Conservation (phyloP, 2,797 vertebrate species). For the Otolemur crassicaudatus region DNA sequence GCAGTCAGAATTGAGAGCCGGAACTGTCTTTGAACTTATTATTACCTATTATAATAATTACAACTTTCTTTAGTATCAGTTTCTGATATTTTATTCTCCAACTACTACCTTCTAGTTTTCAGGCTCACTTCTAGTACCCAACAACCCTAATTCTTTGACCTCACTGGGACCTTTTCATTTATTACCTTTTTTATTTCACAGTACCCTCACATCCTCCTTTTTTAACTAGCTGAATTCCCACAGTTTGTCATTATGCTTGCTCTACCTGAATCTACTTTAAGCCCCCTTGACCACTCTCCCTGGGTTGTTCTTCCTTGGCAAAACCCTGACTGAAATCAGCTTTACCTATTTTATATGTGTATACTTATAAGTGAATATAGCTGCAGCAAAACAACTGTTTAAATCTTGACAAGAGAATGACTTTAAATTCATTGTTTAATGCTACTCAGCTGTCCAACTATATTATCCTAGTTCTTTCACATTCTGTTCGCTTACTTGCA, state of each 20-base stretch:
- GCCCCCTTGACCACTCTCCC: neutral
- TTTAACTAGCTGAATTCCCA: neutral
- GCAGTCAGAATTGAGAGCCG: neutral
- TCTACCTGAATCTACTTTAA: slow-evolving; percentile 1
- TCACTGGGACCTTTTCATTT: slow-evolving; percentile 5
- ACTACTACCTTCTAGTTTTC: slow-evolving; percentile 25
- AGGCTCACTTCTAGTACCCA: neutral
- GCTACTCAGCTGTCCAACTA: neutral
- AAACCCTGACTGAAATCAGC: slow-evolving; percentile 24
- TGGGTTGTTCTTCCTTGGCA: neutral
- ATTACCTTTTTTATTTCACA: neutral
- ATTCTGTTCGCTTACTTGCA: neutral
- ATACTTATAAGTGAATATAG: neutral
- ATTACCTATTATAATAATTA: neutral
- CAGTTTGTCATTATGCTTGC: neutral
- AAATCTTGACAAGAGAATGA: neutral
- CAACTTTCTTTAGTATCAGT: neutral
- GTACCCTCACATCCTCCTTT: neutral
- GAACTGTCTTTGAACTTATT: neutral
- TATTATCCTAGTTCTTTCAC: slow-evolving; percentile 12
- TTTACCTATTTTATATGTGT: neutral
- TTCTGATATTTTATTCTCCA: slow-evolving; percentile 56
- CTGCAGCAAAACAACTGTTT: slow-evolving; percentile 17
- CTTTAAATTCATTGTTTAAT: slow-evolving; percentile 35
- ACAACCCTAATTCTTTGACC: slow-evolving; percentile 42